Base-by-base conservation (phyloP, 2,888 invertebrate genomes). In the Embidobia sp. region DNA sequence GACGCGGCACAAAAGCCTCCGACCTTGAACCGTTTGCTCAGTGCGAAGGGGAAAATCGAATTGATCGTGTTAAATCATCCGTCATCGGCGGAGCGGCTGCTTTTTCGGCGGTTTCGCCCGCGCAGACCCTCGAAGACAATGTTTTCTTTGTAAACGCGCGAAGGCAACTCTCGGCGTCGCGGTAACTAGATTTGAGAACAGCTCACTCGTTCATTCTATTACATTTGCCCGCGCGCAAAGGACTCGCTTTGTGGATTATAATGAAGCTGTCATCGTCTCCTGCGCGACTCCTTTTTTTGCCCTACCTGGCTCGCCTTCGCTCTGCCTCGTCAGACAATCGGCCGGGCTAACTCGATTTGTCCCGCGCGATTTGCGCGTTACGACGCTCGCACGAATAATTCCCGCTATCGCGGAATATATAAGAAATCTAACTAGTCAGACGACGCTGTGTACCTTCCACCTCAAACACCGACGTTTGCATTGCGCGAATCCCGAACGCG, bases 341-440 rank as follows among this genome's bases (percentile, higher is more conserved):
- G 70, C 35, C 67, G 64, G 73, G 64, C 49, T 78, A 79, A 78
- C 78, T 79, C 78, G 70, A 79, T 79, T 80, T 81, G 76, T 66
- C 74, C 48, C 73, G 67, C 61, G 74, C 10, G 37, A 78, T 80
- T 78, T 74, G 59, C 59, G 61, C 74, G 59, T 74, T 66, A 53
- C 69, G 72, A 74, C 61, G n/a, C n/a, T n/a, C 6, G 6, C 22
- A 80, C 79, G 81, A 82, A 81, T 80, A 81, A 80, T 81, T 79
- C 66, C 59, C 13, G 27, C 40, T 31, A 22, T 3, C 22, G 37
- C 42, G 37, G 66, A 74, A 74, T 44, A 74, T n/a, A n/a, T n/a
- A n/a, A 61, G 66, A 72, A 57, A 55, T 33, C 31, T 59, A 66
- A 66, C 61, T 66, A 61, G 40, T 11, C 33, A 59, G 42, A 51